phyloP scores from a whole-genome alignment of 2,797 vertebrate species.

The Somateria mollissima region DNA sequence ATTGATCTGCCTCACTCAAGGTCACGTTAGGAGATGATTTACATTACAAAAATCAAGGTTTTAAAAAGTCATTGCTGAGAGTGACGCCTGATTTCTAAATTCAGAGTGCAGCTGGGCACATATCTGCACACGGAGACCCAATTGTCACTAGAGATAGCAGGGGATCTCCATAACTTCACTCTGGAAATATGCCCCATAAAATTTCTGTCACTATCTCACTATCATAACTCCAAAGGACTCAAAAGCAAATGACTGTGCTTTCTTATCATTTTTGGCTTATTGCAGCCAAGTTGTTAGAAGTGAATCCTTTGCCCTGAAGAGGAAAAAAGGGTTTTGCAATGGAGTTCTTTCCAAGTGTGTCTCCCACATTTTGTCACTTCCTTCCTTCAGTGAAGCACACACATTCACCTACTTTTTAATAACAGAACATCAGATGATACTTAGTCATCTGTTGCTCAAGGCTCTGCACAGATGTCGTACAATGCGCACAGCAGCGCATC shows the following conservation, averaged over 20 bases:
- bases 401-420: constrained; percentile 48
- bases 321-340: constrained; percentile 8
- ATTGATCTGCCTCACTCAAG: constrained; percentile 47
- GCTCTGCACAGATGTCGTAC: background rate
- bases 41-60: constrained; percentile 64
- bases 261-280: background rate
- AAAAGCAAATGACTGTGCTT: background rate
- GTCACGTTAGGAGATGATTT: constrained; percentile 61
- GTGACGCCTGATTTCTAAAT: constrained; percentile 61
- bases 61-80: constrained; percentile 15
- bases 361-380: constrained; percentile 44
- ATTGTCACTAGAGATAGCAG: background rate
- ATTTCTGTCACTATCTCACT: background rate
- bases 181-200: background rate
- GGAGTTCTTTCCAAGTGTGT: constrained; percentile 28
- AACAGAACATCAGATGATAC: constrained; percentile 56
- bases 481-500: background rate
- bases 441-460: constrained; percentile 53
- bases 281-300: background rate
- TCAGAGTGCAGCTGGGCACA: constrained; percentile 34
- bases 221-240: background rate
- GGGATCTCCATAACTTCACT: background rate
- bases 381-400: constrained; percentile 33
- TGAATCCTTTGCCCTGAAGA: background rate
- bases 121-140: background rate